A percentile compares a stretch with the other conserved stretches of the same genome.
Evolutionary conservation across 2,113 vertebrate genomes (phyloP).

Genomic region (Equus quagga): DNA sequence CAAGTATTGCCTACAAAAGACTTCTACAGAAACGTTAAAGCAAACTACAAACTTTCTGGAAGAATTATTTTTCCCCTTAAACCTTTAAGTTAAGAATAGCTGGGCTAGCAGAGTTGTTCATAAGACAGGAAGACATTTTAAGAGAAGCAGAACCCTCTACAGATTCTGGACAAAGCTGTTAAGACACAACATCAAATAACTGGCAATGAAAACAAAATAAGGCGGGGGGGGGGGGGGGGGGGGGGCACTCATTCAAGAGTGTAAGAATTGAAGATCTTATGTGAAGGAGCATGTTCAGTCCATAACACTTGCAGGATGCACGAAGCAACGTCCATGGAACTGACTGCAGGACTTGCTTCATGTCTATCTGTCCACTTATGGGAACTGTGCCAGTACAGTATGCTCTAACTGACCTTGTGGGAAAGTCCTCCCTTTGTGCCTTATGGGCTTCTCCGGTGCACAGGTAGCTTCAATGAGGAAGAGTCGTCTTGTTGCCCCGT

Average conservation of each 20-base stretch:
- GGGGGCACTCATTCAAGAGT: slow-evolving; percentile 62
- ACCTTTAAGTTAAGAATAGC: slow-evolving; percentile 56
- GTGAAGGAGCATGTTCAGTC: slow-evolving; percentile 70
- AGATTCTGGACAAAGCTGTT: slow-evolving; percentile 52
- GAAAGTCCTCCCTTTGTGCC: slow-evolving; percentile 88
- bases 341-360: slow-evolving; percentile 62
- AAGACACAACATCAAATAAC: slow-evolving; percentile 62
- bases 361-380: slow-evolving; percentile 74
- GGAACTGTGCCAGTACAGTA: slow-evolving; percentile 81
- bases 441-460: slow-evolving; percentile 87
- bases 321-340: slow-evolving; percentile 6
- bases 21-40: slow-evolving; percentile 68
- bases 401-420: slow-evolving; percentile 90
- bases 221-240: background rate
- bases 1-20: slow-evolving; percentile 64
- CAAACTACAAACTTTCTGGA: slow-evolving; percentile 60
- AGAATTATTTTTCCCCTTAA: slow-evolving; percentile 60
- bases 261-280: slow-evolving; percentile 45
- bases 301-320: slow-evolving; percentile 57
- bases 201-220: slow-evolving; percentile 43
- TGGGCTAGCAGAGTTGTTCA: slow-evolving; percentile 58
- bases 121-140: slow-evolving; percentile 70
- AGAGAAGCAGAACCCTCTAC: slow-evolving; percentile 58
- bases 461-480: slow-evolving; percentile 88
- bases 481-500: slow-evolving; percentile 87